Conservation (phyloP, 2,888 invertebrate species). For the Plemyria rubiginata region DNA sequence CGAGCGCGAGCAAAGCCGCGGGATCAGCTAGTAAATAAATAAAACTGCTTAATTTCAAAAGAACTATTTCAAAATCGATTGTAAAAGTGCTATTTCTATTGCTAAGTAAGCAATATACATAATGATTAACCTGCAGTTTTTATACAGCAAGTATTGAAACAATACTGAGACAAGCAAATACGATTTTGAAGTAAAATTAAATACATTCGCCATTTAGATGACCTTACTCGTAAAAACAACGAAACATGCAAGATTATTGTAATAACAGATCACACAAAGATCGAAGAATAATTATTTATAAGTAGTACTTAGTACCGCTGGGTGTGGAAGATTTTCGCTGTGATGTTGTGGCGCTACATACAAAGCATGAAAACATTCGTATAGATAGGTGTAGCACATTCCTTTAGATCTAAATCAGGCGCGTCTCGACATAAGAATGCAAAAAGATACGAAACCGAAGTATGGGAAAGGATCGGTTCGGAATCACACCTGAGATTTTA, state of each 20-base stretch:
- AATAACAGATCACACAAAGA: neutral
- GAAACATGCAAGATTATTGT: neutral
- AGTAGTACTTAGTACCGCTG: neutral
- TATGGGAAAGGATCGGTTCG: slow-evolving; percentile 1
- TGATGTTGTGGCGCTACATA: slow-evolving; percentile 10
- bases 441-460: slow-evolving; percentile 38
- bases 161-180: no score
- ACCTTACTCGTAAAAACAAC: no score
- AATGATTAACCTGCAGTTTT: no score
- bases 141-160: no score
- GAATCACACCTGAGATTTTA: slow-evolving; percentile 18
- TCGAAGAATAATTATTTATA: neutral
- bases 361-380: slow-evolving; percentile 8
- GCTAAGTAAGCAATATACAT: no score
- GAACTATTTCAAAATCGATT: no score
- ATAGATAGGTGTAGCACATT: slow-evolving; percentile 36
- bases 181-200: no score
- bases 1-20: no score
- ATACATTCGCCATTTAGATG: no score
- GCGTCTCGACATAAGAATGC: slow-evolving; percentile 44
- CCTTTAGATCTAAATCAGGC: slow-evolving; percentile 51
- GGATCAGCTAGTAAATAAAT: no score
- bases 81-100: no score
- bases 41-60: no score
- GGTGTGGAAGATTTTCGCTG: slow-evolving; percentile 4